phyloP scores from a whole-genome alignment of 2,113 vertebrate species.

The Calyptomena viridis region DNA sequence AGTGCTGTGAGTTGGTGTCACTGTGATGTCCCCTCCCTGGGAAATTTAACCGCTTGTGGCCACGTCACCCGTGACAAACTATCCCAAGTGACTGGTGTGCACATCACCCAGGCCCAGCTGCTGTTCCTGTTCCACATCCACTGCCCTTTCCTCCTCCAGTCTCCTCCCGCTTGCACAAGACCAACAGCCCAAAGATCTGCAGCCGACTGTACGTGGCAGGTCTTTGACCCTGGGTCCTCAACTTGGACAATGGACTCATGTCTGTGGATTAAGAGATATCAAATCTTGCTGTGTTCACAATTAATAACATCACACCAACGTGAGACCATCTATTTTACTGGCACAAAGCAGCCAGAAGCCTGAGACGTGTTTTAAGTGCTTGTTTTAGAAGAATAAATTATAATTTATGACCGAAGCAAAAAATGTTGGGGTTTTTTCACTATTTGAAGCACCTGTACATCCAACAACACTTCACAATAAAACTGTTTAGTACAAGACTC shows the following conservation, averaged over 20 bases:
- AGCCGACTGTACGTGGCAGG: background rate
- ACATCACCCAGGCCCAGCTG: accelerated
- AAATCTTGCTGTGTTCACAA: background rate
- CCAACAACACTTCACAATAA: background rate
- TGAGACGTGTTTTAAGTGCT: background rate
- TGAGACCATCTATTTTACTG: background rate
- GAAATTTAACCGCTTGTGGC: background rate
- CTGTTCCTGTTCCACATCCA: background rate
- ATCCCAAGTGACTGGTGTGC: background rate
- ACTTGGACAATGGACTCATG: background rate
- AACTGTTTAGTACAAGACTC: background rate
- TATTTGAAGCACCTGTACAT: background rate
- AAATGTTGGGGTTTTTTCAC: background rate
- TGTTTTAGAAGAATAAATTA: background rate
- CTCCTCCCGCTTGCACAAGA: background rate
- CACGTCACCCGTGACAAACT: background rate
- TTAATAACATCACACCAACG: accelerated
- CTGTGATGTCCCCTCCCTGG: accelerated
- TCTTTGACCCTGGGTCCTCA: background rate
- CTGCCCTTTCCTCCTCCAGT: background rate
- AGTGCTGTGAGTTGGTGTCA: background rate
- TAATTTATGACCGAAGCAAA: background rate
- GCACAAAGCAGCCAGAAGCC: background rate
- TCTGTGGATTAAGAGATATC: background rate
- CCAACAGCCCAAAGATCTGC: slow-evolving; percentile 1